phyloP scores from a whole-genome alignment of 2,888 invertebrate genomes.

The Calameuta idolon region DNA sequence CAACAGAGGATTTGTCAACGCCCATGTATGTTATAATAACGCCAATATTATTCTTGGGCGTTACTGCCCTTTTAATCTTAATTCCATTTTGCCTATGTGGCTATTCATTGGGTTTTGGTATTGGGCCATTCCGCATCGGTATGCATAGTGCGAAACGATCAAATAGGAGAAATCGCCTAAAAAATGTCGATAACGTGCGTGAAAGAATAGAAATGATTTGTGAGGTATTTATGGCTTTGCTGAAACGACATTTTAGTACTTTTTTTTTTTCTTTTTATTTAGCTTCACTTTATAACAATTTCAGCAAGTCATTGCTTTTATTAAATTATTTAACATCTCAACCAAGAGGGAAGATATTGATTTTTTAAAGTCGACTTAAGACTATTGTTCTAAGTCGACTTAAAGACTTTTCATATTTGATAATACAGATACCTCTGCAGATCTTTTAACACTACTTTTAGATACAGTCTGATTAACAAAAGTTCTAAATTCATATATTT shows the following conservation, averaged over 20 bases:
- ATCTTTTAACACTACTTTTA: neutral
- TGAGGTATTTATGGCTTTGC: constrained; percentile 32
- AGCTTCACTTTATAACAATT: neutral
- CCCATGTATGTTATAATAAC: constrained; percentile 24
- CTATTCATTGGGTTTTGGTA: constrained; percentile 40
- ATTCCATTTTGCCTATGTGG: constrained; percentile 37
- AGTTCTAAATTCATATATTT: neutral
- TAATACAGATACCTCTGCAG: neutral
- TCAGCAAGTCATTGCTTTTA: neutral
- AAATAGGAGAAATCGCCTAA: constrained; percentile 16
- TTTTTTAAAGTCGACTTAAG: too few species aligned
- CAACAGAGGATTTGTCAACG: constrained; percentile 40
- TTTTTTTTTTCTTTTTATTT: neutral
- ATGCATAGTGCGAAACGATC: neutral
- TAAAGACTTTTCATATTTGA: neutral
- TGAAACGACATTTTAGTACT: neutral
- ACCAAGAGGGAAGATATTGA: too few species aligned
- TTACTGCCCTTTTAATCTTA: constrained; percentile 29
- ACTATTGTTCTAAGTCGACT: too few species aligned
- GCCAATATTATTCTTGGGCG: constrained; percentile 27
- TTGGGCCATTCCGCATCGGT: constrained; percentile 39
- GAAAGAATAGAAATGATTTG: constrained; percentile 40
- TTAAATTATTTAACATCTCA: neutral
- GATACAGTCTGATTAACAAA: neutral
- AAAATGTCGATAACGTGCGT: constrained; percentile 25